Conservation (phyloP, 2,113 vertebrate genomes). For the Catharus bicknelli region DNA sequence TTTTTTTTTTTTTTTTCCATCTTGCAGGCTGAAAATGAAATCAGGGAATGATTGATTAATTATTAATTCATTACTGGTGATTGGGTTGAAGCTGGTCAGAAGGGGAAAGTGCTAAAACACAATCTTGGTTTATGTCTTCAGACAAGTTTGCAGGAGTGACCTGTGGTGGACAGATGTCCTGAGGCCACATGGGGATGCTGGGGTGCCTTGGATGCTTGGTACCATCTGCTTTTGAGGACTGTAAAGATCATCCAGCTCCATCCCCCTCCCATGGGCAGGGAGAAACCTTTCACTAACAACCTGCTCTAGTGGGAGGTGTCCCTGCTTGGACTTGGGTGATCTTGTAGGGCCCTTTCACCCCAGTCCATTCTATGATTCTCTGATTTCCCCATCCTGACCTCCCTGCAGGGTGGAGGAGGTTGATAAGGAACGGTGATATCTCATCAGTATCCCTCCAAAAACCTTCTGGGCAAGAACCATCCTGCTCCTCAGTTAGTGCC, state of each 20-base stretch:
- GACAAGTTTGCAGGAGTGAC: background rate
- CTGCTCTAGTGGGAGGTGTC: too few species aligned
- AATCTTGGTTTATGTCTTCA: background rate
- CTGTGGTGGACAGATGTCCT: background rate
- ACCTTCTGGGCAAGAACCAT: background rate
- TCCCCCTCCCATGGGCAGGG: background rate
- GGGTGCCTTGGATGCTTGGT: background rate
- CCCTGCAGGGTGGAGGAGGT: background rate
- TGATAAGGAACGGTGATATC: background rate
- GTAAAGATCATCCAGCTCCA: background rate
- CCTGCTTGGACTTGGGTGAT: background rate
- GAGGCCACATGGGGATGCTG: background rate
- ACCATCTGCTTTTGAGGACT: too few species aligned
- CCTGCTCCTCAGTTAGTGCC: background rate
- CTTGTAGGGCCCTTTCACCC: background rate
- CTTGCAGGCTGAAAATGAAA: conserved; percentile 61
- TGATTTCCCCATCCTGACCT: background rate
- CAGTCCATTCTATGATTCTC: background rate
- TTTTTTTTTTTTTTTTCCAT: background rate
- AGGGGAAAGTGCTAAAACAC: background rate
- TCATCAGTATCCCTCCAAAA: background rate
- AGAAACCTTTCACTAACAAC: background rate
- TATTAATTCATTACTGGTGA: conserved; percentile 52
- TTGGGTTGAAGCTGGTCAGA: background rate
- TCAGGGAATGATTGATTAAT: conserved; percentile 61